These are phyloP conservation scores for Syngnathus rostellatus DNA, from an alignment of 2,797 vertebrate genomes.

Conservation along the genomic window DNA sequence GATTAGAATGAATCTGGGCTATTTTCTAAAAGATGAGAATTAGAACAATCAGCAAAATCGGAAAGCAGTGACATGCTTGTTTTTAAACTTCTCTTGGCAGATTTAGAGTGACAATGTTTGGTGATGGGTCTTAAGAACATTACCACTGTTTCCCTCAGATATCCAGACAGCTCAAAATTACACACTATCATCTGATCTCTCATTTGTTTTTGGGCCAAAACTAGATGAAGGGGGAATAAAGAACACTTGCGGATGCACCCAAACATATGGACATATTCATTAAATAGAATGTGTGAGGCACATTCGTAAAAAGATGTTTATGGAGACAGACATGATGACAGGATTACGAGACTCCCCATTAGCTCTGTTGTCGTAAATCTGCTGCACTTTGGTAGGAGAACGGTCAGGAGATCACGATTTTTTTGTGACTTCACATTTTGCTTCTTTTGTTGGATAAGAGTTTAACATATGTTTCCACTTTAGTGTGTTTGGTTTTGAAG, in stretches of 20 bases:
- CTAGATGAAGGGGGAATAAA: slow-evolving; percentile 13
- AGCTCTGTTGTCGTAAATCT: slow-evolving; percentile 38
- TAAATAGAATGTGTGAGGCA: slow-evolving; percentile 16
- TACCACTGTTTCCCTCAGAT: neutral
- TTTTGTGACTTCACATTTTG: slow-evolving; percentile 5
- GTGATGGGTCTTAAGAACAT: neutral
- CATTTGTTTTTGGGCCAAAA: slow-evolving; percentile 1
- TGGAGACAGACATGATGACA: slow-evolving; percentile 35
- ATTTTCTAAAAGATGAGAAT: slow-evolving; percentile 33
- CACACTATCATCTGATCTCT: slow-evolving; percentile 1
- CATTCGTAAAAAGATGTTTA: slow-evolving; percentile 35
- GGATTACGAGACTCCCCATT: slow-evolving; percentile 39
- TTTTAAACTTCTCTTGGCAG: neutral
- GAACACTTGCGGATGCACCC: slow-evolving; percentile 14
- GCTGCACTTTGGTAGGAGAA: slow-evolving; percentile 12
- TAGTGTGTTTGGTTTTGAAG: slow-evolving; percentile 10
- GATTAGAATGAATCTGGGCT: slow-evolving; percentile 6
- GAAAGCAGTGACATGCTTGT: neutral
- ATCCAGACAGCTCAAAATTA: neutral
- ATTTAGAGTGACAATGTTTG: neutral
- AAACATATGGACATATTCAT: slow-evolving; percentile 44
- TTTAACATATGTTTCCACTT: slow-evolving; percentile 25
- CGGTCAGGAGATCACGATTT: slow-evolving; percentile 7
- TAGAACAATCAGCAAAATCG: slow-evolving; percentile 17
- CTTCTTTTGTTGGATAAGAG: slow-evolving; percentile 18